Percentiles rank a stretch among this genome's conserved stretches.
These are phyloP conservation scores for Astreopora myriophthalma DNA, from an alignment of 64 coral and sea anemone species.

Conservation along the genomic window DNA sequence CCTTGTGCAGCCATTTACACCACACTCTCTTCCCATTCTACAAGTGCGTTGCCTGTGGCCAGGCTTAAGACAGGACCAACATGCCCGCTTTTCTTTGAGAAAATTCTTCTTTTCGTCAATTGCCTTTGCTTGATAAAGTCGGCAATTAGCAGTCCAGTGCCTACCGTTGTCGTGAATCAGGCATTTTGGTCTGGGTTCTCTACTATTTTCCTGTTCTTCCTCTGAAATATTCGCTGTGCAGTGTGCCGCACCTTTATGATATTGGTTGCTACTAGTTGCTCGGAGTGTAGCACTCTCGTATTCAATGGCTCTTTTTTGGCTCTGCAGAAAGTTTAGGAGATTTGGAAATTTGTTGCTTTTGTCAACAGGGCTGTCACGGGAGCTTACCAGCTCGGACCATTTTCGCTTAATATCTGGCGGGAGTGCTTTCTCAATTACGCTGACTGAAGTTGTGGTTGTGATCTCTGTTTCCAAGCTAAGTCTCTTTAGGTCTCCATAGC, in stretches of 20 bases:
- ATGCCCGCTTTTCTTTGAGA: conserved; percentile 2
- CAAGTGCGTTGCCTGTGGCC: neutral
- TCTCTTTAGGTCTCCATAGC: conserved; percentile 21
- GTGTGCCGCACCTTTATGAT: neutral
- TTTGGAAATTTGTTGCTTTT: too few relatives aligned
- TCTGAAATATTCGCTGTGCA: neutral
- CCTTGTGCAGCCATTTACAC: conserved; percentile 14
- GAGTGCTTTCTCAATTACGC: too few relatives aligned
- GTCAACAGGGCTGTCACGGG: too few relatives aligned
- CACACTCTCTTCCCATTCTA: neutral
- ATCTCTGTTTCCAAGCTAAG: conserved; percentile 3
- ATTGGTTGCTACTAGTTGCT: too few relatives aligned
- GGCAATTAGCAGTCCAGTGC: conserved; percentile 32
- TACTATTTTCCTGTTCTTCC: neutral
- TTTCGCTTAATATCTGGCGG: neutral
- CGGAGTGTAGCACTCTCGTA: conserved; percentile 4
- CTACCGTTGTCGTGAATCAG: conserved; percentile 25
- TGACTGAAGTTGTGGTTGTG: conserved; percentile 30
- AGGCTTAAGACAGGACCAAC: conserved; percentile 9
- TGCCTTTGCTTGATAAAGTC: conserved; percentile 35
- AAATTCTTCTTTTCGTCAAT: conserved; percentile 13
- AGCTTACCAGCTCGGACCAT: too few relatives aligned
- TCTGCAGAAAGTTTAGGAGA: too few relatives aligned
- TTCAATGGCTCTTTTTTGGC: too few relatives aligned
- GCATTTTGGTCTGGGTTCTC: conserved; percentile 21